phyloP scores from a whole-genome alignment of 2,888 invertebrate genomes.

The Schizotus pectinicornis region DNA sequence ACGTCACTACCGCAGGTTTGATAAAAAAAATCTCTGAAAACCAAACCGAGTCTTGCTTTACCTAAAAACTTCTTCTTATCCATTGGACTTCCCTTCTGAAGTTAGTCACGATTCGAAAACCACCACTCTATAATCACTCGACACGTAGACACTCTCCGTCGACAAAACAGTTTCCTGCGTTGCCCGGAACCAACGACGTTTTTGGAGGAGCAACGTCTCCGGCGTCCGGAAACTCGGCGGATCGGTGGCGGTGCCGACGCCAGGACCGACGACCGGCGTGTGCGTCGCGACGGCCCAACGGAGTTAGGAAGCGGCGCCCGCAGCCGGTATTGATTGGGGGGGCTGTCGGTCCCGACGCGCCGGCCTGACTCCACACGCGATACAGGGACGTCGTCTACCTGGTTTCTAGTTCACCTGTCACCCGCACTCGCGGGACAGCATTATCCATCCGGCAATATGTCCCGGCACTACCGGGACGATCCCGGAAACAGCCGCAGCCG shows the following conservation, averaged over 20 bases:
- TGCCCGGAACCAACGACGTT: too few species aligned
- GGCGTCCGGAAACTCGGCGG: too few species aligned
- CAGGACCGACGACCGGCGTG: slow-evolving; percentile 43
- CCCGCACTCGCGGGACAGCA: slow-evolving; percentile 42
- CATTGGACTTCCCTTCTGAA: too few species aligned
- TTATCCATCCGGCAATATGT: slow-evolving; percentile 7
- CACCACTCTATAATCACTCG: too few species aligned
- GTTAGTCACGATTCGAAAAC: too few species aligned
- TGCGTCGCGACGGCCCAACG: slow-evolving; percentile 8
- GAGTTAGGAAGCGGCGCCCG: slow-evolving; percentile 54
- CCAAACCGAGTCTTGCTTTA: too few species aligned
- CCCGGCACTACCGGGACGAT: slow-evolving; percentile 2
- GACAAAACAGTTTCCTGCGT: too few species aligned
- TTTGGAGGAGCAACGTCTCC: too few species aligned
- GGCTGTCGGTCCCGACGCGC: slow-evolving; percentile 44
- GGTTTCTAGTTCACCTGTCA: slow-evolving; percentile 56
- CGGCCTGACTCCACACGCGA: slow-evolving; percentile 58
- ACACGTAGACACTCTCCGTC: too few species aligned
- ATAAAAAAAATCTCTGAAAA: too few species aligned
- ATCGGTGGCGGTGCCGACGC: slow-evolving; percentile 1
- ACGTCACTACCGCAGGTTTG: too few species aligned
- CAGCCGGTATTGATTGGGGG: slow-evolving; percentile 54
- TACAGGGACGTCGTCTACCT: slow-evolving; percentile 57
- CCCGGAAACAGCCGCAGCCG: not conserved
- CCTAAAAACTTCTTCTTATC: too few species aligned